Evolutionary conservation across 1,140 invertebrate species (phyloP).

Genomic region (Drosophila persimilis): DNA sequence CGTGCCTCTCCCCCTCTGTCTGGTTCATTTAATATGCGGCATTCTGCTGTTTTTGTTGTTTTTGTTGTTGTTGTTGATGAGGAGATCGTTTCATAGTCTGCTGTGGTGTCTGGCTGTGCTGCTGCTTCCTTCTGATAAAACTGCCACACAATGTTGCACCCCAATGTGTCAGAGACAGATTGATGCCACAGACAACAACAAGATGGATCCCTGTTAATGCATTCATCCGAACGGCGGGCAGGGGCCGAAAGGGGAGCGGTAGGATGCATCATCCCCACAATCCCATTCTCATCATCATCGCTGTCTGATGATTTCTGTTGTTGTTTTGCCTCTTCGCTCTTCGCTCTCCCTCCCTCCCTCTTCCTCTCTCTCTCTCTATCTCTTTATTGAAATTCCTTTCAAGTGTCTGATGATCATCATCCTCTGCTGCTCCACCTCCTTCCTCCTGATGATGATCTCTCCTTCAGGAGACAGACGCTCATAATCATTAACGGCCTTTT

Average conservation of each 20-base stretch:
- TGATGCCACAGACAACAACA: slow-evolving; percentile 53
- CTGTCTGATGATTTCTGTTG: slow-evolving; percentile 31
- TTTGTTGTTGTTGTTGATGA: slow-evolving; percentile 23
- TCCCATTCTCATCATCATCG: slow-evolving; percentile 14
- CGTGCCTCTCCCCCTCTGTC: not conserved
- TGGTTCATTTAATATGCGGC: slow-evolving; percentile 50
- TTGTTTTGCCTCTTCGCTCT: slow-evolving; percentile 27
- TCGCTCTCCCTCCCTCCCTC: slow-evolving; percentile 8
- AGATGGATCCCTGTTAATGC: slow-evolving; percentile 38
- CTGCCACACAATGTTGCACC: slow-evolving; percentile 67
- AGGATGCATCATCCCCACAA: slow-evolving; percentile 36
- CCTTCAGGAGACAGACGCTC: slow-evolving; percentile 21
- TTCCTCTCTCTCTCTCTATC: slow-evolving; percentile 11
- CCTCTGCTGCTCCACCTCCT: slow-evolving; percentile 8
- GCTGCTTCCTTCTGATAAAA: slow-evolving; percentile 34
- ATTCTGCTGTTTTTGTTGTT: slow-evolving; percentile 10
- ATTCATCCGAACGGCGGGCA: not conserved
- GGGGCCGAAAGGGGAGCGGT: slow-evolving; percentile 25
- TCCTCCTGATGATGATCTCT: slow-evolving; percentile 24
- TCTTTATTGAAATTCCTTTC: slow-evolving; percentile 72
- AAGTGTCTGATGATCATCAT: slow-evolving; percentile 48
- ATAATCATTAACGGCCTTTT: slow-evolving; percentile 51
- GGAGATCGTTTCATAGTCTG: slow-evolving; percentile 22
- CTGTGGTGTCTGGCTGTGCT: not conserved
- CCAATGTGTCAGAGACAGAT: slow-evolving; percentile 63